Conservation (phyloP, 2,113 vertebrate genomes). For the Bubo bubo region DNA sequence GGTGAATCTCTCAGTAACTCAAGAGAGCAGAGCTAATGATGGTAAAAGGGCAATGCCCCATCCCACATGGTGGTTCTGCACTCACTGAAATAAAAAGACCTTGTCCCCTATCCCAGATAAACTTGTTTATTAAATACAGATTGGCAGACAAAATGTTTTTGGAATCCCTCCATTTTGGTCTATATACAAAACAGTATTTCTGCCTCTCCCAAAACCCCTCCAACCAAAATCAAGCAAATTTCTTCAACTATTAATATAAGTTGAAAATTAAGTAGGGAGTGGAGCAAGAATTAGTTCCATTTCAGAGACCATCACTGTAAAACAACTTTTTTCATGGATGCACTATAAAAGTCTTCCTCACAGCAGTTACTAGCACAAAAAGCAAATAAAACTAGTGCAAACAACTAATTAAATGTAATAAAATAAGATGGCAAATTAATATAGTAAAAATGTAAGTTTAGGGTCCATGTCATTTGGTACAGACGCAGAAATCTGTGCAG, state of each 20-base stretch:
- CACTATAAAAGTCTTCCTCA: neutral
- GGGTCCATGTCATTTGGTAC: neutral
- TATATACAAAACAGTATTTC: neutral
- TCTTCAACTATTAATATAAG: neutral
- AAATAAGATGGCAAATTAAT: neutral
- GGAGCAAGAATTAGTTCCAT: neutral
- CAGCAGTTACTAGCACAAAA: neutral
- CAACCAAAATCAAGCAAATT: neutral
- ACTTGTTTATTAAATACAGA: neutral
- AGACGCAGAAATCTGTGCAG: slow-evolving; percentile 9
- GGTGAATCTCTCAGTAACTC: too few species aligned
- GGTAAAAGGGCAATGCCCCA: neutral
- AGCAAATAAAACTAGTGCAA: neutral
- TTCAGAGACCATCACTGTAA: neutral
- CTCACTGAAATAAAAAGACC: neutral
- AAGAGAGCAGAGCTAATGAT: neutral
- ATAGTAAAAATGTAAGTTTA: slow-evolving; percentile 23
- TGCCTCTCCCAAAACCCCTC: neutral
- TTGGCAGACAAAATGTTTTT: neutral
- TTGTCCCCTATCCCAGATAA: neutral
- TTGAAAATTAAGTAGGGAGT: neutral
- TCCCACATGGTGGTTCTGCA: neutral
- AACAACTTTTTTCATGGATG: neutral
- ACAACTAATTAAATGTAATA: neutral
- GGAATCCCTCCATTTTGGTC: neutral